Base-by-base conservation (phyloP, 1,140 invertebrate genomes). In the Trichonephila clavipes region DNA sequence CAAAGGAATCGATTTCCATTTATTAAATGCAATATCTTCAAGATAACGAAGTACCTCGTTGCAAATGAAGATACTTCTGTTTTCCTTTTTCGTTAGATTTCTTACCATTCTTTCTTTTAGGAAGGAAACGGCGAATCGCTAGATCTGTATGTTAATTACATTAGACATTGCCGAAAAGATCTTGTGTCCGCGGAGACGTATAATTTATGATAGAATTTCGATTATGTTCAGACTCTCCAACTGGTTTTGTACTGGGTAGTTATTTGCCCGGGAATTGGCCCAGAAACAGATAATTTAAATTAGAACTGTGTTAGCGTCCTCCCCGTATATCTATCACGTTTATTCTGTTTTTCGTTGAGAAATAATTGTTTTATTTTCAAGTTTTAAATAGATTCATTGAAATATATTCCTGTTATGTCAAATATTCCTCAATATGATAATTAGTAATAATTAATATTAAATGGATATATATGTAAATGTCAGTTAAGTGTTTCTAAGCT, bases 101-200 rank as follows among this genome's bases (percentile, higher is more conserved):
- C 82, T 83, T 83, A 83, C 51, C 40, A 58, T 58, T 62, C 61
- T 64, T 87, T 64, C 85, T 87, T 87, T 87, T 87, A 21, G n/a
- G 85, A 34, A 34, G 61, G 61, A 85, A 85, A 85, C 21, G 82
- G n/a, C 44, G 44, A 85, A 85, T 85, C 82, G 24, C 82, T 85
- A 85, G 58, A 85, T 85, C 85, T 87, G 12, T 58, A 62, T 87
- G 85, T 87, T 87, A 87, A 87, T 87, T 87, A 87, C 61, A n/a
- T 64, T 64, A 62, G 85, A 87, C 61, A 87, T 28, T 62, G 85
- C 59, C 34, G 85, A 87, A 51, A 87, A 61, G 85, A 87, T 87
- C 61, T 34, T 28, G 51, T 87, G 58, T 85, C 82, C 24, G 40
- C 51, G 21, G 44, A 24, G 82, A 85, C 58, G 24, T 59, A 85